Conservation (phyloP, 1,140 invertebrate species). For the Ylistrum balloti region DNA sequence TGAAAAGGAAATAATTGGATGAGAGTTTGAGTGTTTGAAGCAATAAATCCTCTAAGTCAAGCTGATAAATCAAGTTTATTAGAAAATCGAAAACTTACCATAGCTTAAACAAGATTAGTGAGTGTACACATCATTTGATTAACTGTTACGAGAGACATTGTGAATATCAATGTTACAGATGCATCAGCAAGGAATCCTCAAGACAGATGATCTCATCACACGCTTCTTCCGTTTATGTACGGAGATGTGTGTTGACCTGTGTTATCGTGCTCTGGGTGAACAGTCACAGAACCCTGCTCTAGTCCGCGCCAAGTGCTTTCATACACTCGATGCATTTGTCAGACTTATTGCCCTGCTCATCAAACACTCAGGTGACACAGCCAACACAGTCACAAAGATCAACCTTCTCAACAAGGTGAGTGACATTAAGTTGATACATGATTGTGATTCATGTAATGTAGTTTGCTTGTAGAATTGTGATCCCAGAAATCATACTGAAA, state of each 20-base stretch:
- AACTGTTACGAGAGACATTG: too few relatives aligned
- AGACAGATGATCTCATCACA: slow-evolving; percentile 98
- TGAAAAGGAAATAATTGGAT: too few relatives aligned
- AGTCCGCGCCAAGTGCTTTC: slow-evolving; percentile 95
- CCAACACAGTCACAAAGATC: slow-evolving; percentile 96
- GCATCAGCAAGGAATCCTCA: slow-evolving; percentile 97
- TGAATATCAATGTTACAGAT: slow-evolving; percentile 87
- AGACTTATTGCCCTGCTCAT: slow-evolving; percentile 96
- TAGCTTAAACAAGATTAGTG: too few relatives aligned
- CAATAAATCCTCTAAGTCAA: too few relatives aligned
- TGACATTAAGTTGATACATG: neutral
- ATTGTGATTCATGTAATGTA: too few relatives aligned
- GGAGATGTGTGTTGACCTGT: slow-evolving; percentile 97
- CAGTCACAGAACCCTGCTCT: slow-evolving; percentile 84
- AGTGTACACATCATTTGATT: too few relatives aligned
- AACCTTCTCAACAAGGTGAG: slow-evolving; percentile 97
- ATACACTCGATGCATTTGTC: slow-evolving; percentile 97
- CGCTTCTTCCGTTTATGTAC: slow-evolving; percentile 98
- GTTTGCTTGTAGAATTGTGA: too few relatives aligned
- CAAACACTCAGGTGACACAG: slow-evolving; percentile 93
- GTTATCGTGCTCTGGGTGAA: slow-evolving; percentile 90
- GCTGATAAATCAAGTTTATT: too few relatives aligned
- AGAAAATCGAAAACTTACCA: too few relatives aligned
- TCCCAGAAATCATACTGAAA: too few relatives aligned
- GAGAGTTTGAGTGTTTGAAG: too few relatives aligned